Conservation (phyloP, 2,888 invertebrate species). For the Tanypteryx hageni region DNA sequence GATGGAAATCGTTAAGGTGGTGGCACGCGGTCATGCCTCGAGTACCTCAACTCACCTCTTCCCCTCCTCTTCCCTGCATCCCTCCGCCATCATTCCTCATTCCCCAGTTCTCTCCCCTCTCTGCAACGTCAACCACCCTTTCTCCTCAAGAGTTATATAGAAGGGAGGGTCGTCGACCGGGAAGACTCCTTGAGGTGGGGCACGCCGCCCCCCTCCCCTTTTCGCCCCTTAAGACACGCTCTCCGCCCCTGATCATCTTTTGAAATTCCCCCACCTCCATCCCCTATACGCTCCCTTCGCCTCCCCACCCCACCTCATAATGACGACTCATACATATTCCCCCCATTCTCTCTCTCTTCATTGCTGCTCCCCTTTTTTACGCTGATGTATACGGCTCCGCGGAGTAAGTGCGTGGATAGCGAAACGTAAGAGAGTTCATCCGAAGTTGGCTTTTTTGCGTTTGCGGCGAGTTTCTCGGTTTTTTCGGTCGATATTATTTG, state of each 20-base stretch:
- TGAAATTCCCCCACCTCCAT: not conserved
- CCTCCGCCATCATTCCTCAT: not conserved
- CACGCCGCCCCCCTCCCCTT: not conserved
- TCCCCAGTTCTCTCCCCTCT: not conserved
- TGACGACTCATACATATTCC: constrained; percentile 40
- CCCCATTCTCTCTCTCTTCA: too few relatives aligned
- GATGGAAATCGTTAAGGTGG: constrained; percentile 26
- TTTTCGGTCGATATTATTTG: too few relatives aligned
- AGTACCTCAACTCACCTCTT: not conserved
- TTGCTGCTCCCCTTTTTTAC: not conserved
- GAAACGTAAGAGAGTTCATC: not conserved
- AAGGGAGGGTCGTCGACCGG: constrained; percentile 46
- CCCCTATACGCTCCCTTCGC: not conserved
- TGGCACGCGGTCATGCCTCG: constrained; percentile 39
- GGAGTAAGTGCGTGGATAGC: not conserved
- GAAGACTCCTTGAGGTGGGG: not conserved
- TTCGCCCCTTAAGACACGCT: constrained; percentile 10
- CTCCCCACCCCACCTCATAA: not conserved
- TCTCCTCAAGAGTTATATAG: not conserved
- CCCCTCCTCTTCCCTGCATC: not conserved
- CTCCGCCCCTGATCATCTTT: constrained; percentile 21
- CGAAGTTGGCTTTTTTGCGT: not conserved
- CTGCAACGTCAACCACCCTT: not conserved
- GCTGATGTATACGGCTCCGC: not conserved
- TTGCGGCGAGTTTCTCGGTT: too few relatives aligned